Percentiles rank a stretch among this genome's conserved stretches.
phyloP scores from a whole-genome alignment of 2,888 invertebrate species.

The Philonicus albiceps region DNA sequence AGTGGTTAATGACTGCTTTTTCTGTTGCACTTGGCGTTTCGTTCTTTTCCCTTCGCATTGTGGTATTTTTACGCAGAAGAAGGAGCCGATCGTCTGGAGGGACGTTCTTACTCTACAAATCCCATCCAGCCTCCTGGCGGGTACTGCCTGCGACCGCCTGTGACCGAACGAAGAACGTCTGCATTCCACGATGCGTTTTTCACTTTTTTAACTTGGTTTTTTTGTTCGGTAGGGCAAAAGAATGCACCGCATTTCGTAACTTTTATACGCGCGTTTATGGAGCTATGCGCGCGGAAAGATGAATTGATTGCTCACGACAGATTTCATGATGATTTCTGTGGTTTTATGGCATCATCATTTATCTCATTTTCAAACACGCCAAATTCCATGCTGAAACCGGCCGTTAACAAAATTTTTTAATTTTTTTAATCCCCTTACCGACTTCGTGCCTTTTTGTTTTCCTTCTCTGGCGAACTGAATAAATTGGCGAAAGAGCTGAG shows the following conservation, averaged over 20 bases:
- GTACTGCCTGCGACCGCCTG: background rate
- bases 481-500: background rate
- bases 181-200: background rate
- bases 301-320: background rate
- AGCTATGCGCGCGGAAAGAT: background rate
- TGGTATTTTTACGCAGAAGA: background rate
- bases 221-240: background rate
- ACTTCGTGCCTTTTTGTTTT: no score
- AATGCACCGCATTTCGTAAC: background rate
- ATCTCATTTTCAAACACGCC: background rate
- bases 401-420: background rate
- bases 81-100: background rate
- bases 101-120: background rate
- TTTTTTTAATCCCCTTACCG: background rate
- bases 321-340: background rate
- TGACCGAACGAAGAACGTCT: background rate
- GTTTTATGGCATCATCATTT: background rate
- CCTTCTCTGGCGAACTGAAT: background rate
- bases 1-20: background rate
- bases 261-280: background rate
- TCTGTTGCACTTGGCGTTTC: background rate
- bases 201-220: background rate
- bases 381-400: background rate
- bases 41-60: background rate
- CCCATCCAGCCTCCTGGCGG: background rate